phyloP scores from a whole-genome alignment of 2,113 vertebrate genomes.

The Engystomops pustulosus region DNA sequence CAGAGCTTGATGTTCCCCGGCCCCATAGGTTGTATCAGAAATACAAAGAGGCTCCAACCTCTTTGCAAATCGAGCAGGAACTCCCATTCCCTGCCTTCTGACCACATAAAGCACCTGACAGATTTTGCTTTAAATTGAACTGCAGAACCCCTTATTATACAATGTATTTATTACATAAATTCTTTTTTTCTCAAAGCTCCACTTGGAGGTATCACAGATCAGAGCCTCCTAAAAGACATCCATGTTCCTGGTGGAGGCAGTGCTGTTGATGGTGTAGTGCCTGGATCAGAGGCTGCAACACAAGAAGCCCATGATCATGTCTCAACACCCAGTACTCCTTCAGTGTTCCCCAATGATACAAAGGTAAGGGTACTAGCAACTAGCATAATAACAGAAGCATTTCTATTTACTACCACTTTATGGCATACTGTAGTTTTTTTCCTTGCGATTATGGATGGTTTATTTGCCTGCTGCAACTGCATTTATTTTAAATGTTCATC shows the following conservation, averaged over 20 bases:
- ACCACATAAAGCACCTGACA: too few relatives aligned
- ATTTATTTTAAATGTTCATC: background rate
- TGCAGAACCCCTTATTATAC: too few relatives aligned
- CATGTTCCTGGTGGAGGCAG: conserved; percentile 59
- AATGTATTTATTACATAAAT: background rate
- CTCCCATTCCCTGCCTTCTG: too few relatives aligned
- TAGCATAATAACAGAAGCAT: background rate
- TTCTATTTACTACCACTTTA: background rate
- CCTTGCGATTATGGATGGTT: background rate
- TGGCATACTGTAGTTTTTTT: background rate
- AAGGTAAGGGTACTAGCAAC: conserved; percentile 73
- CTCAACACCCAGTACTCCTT: conserved; percentile 66
- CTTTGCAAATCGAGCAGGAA: too few relatives aligned
- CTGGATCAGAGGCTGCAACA: conserved; percentile 63
- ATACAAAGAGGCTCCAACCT: too few relatives aligned
- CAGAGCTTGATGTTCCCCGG: too few relatives aligned
- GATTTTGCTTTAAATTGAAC: too few relatives aligned
- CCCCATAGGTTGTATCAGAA: too few relatives aligned
- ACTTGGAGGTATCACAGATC: conserved; percentile 79
- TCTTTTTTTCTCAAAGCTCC: conserved; percentile 73
- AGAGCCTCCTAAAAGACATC: conserved; percentile 70
- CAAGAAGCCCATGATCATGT: conserved; percentile 71
- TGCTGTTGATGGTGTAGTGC: conserved; percentile 65
- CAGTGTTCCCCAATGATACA: conserved; percentile 72
- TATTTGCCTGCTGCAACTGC: background rate